Conservation (phyloP, 1,140 invertebrate genomes). For the Pentalonia nigronervosa region DNA sequence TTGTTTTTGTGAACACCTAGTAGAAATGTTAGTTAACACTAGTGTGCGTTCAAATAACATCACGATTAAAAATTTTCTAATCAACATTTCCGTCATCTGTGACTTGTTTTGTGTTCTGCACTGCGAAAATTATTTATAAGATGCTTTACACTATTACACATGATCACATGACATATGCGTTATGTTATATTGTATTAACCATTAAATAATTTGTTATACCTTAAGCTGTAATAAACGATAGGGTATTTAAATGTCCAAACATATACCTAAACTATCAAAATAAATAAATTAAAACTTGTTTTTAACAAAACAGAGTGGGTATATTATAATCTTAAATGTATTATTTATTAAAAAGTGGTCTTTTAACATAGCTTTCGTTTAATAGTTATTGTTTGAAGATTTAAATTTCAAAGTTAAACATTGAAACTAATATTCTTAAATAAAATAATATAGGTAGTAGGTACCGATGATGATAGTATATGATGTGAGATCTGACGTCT, state of each 20-base stretch:
- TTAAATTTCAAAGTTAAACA: too few species aligned
- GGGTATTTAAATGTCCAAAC: not conserved
- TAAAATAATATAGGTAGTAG: too few species aligned
- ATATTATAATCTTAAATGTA: not conserved
- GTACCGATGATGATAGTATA: not conserved
- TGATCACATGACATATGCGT: too few species aligned
- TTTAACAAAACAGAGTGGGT: not conserved
- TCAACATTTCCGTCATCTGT: not conserved
- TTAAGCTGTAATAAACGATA: not conserved
- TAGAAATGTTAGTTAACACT: not conserved
- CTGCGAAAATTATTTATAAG: not conserved
- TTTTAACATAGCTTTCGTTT: not conserved
- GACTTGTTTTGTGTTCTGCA: not conserved
- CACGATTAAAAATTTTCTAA: not conserved
- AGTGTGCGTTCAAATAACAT: not conserved
- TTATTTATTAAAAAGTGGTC: not conserved
- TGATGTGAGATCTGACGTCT: not conserved
- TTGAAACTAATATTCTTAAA: not conserved
- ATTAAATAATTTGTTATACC: not conserved
- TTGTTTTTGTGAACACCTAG: not conserved
- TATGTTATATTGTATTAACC: too few species aligned
- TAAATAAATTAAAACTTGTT: not conserved
- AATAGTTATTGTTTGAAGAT: not conserved
- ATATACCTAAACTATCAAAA: not conserved
- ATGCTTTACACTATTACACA: not conserved